Conservation (phyloP, 2,797 vertebrate genomes). For the Helicolenus hilgendorfi region DNA sequence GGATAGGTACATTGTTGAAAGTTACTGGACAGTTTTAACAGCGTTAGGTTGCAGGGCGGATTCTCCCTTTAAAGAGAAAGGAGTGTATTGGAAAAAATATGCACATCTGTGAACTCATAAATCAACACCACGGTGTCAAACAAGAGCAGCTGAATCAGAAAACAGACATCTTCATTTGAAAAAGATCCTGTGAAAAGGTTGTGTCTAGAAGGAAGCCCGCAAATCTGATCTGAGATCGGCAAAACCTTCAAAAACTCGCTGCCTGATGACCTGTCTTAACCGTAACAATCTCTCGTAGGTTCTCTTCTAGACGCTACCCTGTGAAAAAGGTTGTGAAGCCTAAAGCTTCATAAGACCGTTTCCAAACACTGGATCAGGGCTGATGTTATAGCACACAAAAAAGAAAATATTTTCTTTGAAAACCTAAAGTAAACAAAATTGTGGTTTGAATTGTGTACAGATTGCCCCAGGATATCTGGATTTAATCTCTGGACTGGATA, state of each 20-base stretch:
- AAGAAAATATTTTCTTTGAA: not conserved
- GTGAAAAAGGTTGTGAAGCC: not conserved
- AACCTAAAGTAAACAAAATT: not conserved
- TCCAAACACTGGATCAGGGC: not conserved
- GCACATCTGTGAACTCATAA: conserved; percentile 10
- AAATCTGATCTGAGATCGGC: not conserved
- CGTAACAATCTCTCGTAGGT: not conserved
- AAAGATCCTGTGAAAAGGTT: not conserved
- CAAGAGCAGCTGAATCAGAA: conserved; percentile 29
- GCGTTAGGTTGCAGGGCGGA: not conserved
- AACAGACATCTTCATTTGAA: conserved; percentile 28
- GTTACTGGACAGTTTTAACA: not conserved
- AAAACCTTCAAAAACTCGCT: not conserved
- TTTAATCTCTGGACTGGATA: not conserved
- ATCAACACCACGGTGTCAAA: conserved; percentile 24
- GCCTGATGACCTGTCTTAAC: not conserved
- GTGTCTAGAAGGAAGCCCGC: not conserved
- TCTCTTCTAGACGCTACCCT: not conserved
- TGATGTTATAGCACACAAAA: not conserved
- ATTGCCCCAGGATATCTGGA: conserved; percentile 17
- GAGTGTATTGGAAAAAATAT: conserved; percentile 16
- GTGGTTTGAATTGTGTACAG: not conserved
- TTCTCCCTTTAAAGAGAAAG: not conserved
- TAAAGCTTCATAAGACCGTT: conserved; percentile 12
- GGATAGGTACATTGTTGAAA: not conserved